Evolutionary conservation across 2,888 invertebrate species (phyloP).

Genomic region (Drosophila rubida): DNA sequence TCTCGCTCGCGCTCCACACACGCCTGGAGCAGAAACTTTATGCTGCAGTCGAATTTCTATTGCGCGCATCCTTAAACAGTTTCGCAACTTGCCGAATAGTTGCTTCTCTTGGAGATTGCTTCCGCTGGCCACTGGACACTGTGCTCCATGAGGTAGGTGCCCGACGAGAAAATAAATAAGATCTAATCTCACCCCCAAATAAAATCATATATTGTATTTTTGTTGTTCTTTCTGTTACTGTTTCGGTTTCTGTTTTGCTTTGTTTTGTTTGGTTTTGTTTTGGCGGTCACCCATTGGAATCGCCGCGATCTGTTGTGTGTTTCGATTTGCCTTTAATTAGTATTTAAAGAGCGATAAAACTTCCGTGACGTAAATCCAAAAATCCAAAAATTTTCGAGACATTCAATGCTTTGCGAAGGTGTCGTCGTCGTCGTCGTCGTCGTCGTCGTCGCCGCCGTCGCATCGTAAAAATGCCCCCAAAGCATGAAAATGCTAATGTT

Average conservation of each 20-base stretch:
- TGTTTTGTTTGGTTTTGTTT: constrained; percentile 36
- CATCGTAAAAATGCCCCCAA: constrained; percentile 58
- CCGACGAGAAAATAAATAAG: neutral
- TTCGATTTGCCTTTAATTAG: constrained; percentile 57
- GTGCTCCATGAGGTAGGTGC: constrained; percentile 49
- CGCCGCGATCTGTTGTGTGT: constrained; percentile 9
- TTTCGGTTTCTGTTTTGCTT: constrained; percentile 25
- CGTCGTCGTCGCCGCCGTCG: constrained; percentile 9
- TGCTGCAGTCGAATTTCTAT: neutral
- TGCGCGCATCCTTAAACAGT: constrained; percentile 10
- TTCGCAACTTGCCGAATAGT: constrained; percentile 1
- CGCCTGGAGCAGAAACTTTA: constrained; percentile 3
- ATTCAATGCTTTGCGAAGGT: constrained; percentile 43
- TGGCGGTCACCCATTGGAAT: constrained; percentile 45
- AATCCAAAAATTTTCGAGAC: constrained; percentile 12
- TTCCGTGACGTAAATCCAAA: constrained; percentile 72
- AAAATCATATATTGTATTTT: neutral
- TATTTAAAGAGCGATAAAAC: constrained; percentile 75
- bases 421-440: constrained; percentile 38
- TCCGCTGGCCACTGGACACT: constrained; percentile 19
- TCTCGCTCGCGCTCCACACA: neutral
- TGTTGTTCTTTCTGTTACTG: too few relatives aligned
- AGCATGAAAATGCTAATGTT: constrained; percentile 5
- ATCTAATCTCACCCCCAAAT: neutral
- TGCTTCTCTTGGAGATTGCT: constrained; percentile 5